These are phyloP conservation scores for Heteromurus nitidus DNA, from an alignment of 2,888 invertebrate species.

Conservation along the genomic window DNA sequence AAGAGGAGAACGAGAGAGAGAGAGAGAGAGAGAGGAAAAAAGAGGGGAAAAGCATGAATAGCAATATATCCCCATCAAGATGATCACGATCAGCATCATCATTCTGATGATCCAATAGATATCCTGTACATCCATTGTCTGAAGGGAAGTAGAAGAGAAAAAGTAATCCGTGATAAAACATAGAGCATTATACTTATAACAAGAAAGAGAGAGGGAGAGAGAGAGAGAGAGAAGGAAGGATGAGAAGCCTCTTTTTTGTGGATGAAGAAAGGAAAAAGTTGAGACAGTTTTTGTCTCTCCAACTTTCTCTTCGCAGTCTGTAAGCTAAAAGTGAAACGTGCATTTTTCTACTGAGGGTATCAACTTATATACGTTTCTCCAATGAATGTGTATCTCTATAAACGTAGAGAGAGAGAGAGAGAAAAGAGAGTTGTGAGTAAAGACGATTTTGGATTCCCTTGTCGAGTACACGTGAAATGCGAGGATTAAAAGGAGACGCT, in stretches of 20 bases:
- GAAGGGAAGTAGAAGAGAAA: no score
- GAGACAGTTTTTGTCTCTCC: slow-evolving; percentile 20
- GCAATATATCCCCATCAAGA: not conserved
- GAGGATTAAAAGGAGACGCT: no score
- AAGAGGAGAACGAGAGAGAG: not conserved
- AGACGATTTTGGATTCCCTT: no score
- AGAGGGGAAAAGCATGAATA: no score
- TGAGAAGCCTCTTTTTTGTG: no score
- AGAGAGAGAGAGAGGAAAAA: not conserved
- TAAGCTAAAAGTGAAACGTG: no score
- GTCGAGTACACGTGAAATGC: no score
- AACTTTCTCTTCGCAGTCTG: no score
- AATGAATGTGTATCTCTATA: not conserved
- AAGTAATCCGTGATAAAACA: slow-evolving; percentile 1
- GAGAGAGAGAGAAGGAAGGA: not conserved
- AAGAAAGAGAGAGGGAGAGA: not conserved
- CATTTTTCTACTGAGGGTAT: no score
- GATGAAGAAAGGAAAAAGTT: slow-evolving; percentile 25
- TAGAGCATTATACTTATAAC: not conserved
- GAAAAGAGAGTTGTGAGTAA: not conserved
- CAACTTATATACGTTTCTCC: no score
- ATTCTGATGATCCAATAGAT: not conserved
- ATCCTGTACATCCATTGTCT: not conserved
- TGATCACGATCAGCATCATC: not conserved
- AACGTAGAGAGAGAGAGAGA: slow-evolving; percentile 4